These are phyloP conservation scores for Osedax frankpressi DNA, from an alignment of 2,888 invertebrate genomes.

Conservation along the genomic window DNA sequence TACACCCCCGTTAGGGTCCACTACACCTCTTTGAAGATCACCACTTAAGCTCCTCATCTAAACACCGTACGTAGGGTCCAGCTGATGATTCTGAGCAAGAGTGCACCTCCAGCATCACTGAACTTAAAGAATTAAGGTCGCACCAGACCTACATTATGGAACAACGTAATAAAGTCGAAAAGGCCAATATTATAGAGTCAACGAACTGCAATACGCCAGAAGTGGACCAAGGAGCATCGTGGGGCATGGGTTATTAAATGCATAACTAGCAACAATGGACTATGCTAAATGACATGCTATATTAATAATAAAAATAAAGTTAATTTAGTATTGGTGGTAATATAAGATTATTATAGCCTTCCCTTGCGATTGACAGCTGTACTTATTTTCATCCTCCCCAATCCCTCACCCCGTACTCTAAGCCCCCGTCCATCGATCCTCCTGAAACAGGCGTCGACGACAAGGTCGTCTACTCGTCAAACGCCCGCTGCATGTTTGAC, in stretches of 20 bases:
- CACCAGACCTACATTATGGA: slow-evolving; percentile 36
- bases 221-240: slow-evolving; percentile 58
- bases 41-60: no score
- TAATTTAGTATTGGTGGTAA: no score
- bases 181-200: slow-evolving; percentile 47
- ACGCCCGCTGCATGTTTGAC: background rate
- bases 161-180: slow-evolving; percentile 34
- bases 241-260: slow-evolving; percentile 69
- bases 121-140: slow-evolving; percentile 42
- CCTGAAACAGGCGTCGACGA: background rate
- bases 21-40: no score
- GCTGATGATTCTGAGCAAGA: slow-evolving; percentile 73
- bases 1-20: no score
- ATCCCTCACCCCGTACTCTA: slow-evolving; percentile 1
- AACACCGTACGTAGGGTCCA: slow-evolving; percentile 62
- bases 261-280: background rate
- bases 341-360: no score
- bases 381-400: background rate
- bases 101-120: slow-evolving; percentile 57
- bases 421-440: background rate
- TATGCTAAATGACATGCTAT: no score
- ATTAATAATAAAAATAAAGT: no score
- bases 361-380: no score
- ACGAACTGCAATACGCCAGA: slow-evolving; percentile 50
- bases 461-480: background rate